Percentiles rank a stretch among this genome's conserved stretches.
These are phyloP conservation scores for Stylophora pistillata DNA, from an alignment of 64 coral and sea anemone genomes.

Conservation along the genomic window DNA sequence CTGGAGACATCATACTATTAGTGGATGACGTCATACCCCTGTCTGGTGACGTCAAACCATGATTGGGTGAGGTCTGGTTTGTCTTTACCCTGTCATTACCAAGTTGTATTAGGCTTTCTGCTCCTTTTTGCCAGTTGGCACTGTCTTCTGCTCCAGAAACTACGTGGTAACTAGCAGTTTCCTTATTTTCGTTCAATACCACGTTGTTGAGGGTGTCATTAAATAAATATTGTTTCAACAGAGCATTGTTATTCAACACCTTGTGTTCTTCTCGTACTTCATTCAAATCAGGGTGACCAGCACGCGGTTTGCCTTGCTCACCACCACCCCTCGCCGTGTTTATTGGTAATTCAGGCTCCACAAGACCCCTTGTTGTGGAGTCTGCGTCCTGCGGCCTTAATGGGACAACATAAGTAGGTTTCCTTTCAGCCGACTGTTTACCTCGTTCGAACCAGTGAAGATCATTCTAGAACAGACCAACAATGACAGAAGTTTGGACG, in stretches of 20 bases:
- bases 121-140: constrained; percentile 43
- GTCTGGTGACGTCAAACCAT: not conserved
- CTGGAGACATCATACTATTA: not conserved
- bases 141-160: constrained; percentile 14
- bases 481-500: not conserved
- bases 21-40: not conserved
- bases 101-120: constrained; percentile 21
- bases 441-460: constrained; percentile 25
- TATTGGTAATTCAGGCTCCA: not conserved
- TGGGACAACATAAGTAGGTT: not conserved
- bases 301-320: not conserved
- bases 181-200: constrained; percentile 25
- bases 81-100: not conserved
- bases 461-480: constrained; percentile 5
- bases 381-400: not conserved
- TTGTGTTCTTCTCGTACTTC: constrained; percentile 27
- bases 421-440: not conserved
- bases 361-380: not conserved
- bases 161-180: constrained; percentile 37
- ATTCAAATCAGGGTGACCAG: not conserved
- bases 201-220: constrained; percentile 36
- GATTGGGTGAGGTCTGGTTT: not conserved
- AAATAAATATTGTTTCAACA: constrained; percentile 45
- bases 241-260: constrained; percentile 24
- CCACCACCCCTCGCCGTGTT: not conserved